Percentiles rank a stretch among this genome's conserved stretches.
Evolutionary conservation across 2,888 invertebrate genomes (phyloP).

Genomic region (Trichopoda pennipes): DNA sequence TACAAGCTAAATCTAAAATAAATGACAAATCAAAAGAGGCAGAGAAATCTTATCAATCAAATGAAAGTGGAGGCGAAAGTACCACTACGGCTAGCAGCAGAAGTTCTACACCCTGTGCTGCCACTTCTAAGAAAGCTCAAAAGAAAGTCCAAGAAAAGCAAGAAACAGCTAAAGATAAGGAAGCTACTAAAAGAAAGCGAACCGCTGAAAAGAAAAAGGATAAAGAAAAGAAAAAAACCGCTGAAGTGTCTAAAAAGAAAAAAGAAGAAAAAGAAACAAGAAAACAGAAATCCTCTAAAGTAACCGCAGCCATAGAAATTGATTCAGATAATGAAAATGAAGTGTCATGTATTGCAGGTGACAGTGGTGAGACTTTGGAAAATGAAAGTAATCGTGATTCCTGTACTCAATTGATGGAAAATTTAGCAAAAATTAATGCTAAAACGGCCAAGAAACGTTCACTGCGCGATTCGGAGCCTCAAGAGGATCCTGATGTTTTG

Average conservation of each 20-base stretch:
- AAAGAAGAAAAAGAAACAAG: constrained; percentile 17
- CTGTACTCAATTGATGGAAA: constrained; percentile 73
- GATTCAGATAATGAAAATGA: constrained; percentile 62
- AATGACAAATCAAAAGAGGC: constrained; percentile 30
- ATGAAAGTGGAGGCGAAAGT: constrained; percentile 42
- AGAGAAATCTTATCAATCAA: constrained; percentile 18
- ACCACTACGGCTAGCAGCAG: constrained; percentile 1
- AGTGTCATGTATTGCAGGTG: constrained; percentile 54
- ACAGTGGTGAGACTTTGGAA: constrained; percentile 69
- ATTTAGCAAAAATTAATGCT: constrained; percentile 74
- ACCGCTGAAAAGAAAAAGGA: constrained; percentile 3
- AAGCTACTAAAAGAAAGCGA: constrained; percentile 25
- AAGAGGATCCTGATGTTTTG: constrained; percentile 62
- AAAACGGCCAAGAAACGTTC: constrained; percentile 72
- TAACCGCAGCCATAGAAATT: constrained; percentile 18
- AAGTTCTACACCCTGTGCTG: constrained; percentile 48
- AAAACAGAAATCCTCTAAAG: constrained; percentile 47
- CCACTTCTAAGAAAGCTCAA: constrained; percentile 34
- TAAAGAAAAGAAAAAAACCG: constrained; percentile 1
- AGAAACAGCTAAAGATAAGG: constrained; percentile 16
- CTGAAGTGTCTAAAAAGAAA: constrained; percentile 30
- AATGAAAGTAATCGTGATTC: constrained; percentile 72
- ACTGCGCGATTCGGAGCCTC: constrained; percentile 67
- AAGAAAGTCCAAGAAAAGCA: constrained; percentile 38
- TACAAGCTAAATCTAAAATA: constrained; percentile 32